Evolutionary conservation across 2,113 vertebrate species (phyloP), one percentile per base, ranked within the genome.

Genomic region (Rhinoderma darwinii): DNA sequence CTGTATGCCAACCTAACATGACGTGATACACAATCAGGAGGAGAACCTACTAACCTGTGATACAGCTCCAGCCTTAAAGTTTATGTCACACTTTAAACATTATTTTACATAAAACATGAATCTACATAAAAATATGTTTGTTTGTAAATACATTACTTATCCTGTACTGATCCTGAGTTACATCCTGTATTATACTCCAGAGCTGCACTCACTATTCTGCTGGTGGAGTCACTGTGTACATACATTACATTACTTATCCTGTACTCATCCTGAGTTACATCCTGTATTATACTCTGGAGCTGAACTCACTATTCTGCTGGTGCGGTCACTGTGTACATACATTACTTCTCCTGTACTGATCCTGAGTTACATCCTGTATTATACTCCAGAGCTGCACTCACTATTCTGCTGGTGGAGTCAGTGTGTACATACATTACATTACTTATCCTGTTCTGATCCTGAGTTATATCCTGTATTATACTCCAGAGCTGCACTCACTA

Each of bases 311-410:
- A n/a, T 59, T 59, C 56, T 59, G 56, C 22, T 59, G 56, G 56
- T 59, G 56, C 6, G 9, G 25, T 59, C 22, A 59, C 54, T 59
- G 54, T n/a, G n/a, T n/a, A n/a, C n/a, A n/a, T n/a, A n/a, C 14
- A 47, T 47, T 12, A 1, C 44, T 47, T 8, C 9, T 11, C 14
- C 9, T 8, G 56, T 59, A 59, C 56, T n/a, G 56, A 59, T 59
- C 22, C 56, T 10, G 25, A 59, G 56, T 59, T 59, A 59, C 25
- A 59, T 59, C 56, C 56, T 59, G 56, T 59, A 25, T 25, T 59
- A n/a, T 59, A 59, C 56, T 59, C 56, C 56, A 59, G 56, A 59
- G 56, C 56, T 59, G 56, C 25, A 59, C 56, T 59, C 56, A 59
- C 22, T 59, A n/a, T 59, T 59, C 56, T 59, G 56, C 22, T 59